Percentiles rank a stretch among this genome's conserved stretches.
phyloP scores from a whole-genome alignment of 35 echinoderm and acorn worm species.

The Heliocidaris erythrogramma region DNA sequence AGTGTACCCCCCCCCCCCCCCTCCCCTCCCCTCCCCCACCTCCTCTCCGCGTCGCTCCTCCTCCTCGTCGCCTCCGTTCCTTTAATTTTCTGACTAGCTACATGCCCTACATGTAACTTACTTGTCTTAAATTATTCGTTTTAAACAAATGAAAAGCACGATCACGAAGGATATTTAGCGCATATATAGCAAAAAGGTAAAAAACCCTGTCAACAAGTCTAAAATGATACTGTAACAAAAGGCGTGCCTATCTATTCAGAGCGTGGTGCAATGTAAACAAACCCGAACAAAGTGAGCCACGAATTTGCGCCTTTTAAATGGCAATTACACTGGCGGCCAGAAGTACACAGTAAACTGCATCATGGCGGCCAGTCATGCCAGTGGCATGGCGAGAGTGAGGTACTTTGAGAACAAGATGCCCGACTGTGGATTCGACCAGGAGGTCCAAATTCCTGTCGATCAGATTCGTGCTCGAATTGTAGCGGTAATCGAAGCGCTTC shows the following conservation, averaged over 20 bases:
- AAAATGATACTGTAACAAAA: constrained; percentile 40
- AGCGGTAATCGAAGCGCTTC: constrained; percentile 42
- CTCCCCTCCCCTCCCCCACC: too few species aligned
- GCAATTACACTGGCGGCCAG: constrained; percentile 28
- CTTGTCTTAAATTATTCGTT: neutral
- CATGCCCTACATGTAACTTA: neutral
- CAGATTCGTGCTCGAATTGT: constrained; percentile 42
- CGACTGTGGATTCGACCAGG: constrained; percentile 29
- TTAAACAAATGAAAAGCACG: neutral
- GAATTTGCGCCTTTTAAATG: constrained; percentile 52
- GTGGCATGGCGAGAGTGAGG: constrained; percentile 46
- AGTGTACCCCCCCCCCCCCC: too few species aligned
- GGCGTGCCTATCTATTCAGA: constrained; percentile 35
- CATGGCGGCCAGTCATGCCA: constrained; percentile 36
- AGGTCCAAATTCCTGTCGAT: constrained; percentile 47
- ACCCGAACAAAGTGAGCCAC: constrained; percentile 52
- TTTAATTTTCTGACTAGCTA: too few species aligned
- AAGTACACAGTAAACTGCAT: neutral
- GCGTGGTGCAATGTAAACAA: constrained; percentile 47
- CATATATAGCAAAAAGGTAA: neutral
- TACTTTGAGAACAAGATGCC: constrained; percentile 51
- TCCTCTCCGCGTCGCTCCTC: too few species aligned
- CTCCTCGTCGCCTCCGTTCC: too few species aligned
- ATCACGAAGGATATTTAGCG: neutral
- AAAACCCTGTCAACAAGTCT: neutral